Conservation (phyloP, 2,888 invertebrate species). For the Baronia brevicornis region DNA sequence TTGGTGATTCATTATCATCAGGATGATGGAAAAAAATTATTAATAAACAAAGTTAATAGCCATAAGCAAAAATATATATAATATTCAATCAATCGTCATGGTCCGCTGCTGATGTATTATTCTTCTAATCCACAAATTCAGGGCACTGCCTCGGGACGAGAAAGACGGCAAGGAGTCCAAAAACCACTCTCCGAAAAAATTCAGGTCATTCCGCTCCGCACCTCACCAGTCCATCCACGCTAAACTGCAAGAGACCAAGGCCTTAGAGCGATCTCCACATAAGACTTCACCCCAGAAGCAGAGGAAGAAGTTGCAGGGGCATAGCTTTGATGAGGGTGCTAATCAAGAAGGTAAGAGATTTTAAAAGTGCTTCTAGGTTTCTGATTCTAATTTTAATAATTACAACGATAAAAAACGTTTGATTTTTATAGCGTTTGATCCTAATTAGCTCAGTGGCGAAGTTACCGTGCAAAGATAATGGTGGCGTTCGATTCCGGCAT, state of each 20-base stretch:
- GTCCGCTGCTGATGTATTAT: conserved; percentile 8
- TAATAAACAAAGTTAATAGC: too few relatives aligned
- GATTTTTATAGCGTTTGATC: too few relatives aligned
- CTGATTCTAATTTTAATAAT: too few relatives aligned
- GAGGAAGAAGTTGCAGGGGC: conserved; percentile 67
- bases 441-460: too few relatives aligned
- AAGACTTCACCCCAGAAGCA: conserved; percentile 78
- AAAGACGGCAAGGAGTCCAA: conserved; percentile 91
- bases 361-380: too few relatives aligned
- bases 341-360: conserved; percentile 69
- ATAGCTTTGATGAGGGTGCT: conserved; percentile 68
- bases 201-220: conserved; percentile 74
- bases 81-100: not conserved
- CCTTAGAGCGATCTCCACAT: conserved; percentile 74
- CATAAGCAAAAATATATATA: too few relatives aligned
- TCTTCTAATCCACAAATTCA: conserved; percentile 33
- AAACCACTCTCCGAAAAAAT: conserved; percentile 81
- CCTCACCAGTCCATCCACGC: conserved; percentile 75
- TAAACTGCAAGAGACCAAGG: conserved; percentile 78
- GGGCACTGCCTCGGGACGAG: conserved; percentile 88
- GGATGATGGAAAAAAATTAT: too few relatives aligned
- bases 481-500: too few relatives aligned
- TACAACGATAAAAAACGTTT: too few relatives aligned
- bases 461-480: too few relatives aligned
- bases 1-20: too few relatives aligned